phyloP scores from a whole-genome alignment of 2,797 vertebrate genomes.

The Characodon lateralis region DNA sequence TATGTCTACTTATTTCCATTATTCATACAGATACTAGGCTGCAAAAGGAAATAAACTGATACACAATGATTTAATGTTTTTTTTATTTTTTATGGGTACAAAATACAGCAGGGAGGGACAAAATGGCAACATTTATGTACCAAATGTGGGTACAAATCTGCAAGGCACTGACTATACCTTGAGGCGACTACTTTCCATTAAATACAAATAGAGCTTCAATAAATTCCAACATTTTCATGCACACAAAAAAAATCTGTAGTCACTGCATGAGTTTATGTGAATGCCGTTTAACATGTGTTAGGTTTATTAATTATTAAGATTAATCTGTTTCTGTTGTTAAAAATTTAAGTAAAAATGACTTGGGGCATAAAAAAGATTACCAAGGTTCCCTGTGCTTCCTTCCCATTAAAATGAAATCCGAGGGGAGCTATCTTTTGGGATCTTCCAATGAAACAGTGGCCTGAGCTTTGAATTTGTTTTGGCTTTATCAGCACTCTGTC shows the following conservation, averaged over 20 bases:
- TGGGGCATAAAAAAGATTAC: not conserved
- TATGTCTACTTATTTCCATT: not conserved
- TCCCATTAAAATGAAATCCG: conserved; percentile 30
- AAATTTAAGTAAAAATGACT: not conserved
- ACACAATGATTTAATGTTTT: not conserved
- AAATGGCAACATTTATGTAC: not conserved
- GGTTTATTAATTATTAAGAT: conserved; percentile 3
- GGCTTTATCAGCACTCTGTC: conserved; percentile 69
- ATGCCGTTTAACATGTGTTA: conserved; percentile 4
- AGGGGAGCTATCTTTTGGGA: conserved; percentile 50
- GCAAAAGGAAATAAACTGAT: not conserved
- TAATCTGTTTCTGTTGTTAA: not conserved
- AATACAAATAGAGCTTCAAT: conserved; percentile 2
- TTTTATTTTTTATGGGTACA: not conserved
- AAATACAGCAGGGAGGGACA: not conserved
- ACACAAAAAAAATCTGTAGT: conserved; percentile 1
- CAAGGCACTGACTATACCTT: not conserved
- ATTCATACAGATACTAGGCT: not conserved
- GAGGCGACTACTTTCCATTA: not conserved
- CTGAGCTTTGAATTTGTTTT: conserved; percentile 52
- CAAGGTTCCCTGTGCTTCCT: conserved; percentile 16
- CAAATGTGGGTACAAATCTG: not conserved
- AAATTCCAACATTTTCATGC: conserved; percentile 27
- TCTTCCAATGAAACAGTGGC: conserved; percentile 54
- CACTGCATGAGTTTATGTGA: not conserved